These are phyloP conservation scores for Garra rufa DNA, from an alignment of 2,113 vertebrate genomes.

Conservation along the genomic window DNA sequence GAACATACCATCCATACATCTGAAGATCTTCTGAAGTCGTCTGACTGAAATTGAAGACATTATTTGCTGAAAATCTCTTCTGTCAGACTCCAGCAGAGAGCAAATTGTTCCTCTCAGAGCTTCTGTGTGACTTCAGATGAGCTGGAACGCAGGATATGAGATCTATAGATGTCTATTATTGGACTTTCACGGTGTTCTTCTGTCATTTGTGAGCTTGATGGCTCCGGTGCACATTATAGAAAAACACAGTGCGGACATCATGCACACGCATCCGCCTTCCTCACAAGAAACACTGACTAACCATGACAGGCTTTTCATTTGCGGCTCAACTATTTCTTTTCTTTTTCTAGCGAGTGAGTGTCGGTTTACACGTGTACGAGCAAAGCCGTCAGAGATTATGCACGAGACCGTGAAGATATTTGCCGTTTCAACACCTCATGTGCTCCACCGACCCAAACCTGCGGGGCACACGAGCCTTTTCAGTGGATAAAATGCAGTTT, in stretches of 20 bases:
- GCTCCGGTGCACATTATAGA: background rate
- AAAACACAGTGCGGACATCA: background rate
- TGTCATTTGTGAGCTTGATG: background rate
- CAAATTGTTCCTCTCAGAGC: background rate
- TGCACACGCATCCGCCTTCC: background rate
- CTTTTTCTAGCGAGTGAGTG: background rate
- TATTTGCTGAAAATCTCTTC: background rate
- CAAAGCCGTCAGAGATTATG: constrained; percentile 5
- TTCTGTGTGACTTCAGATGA: background rate
- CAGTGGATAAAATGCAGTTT: background rate
- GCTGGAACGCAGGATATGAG: background rate
- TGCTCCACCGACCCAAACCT: background rate
- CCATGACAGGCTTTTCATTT: background rate
- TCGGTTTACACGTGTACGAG: background rate
- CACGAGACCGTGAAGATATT: constrained; percentile 5
- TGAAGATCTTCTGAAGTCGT: background rate
- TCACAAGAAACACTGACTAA: background rate
- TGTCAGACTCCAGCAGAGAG: background rate
- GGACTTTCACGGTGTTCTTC: background rate
- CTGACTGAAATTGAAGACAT: background rate
- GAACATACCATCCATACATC: background rate
- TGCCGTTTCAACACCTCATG: background rate
- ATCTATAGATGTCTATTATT: constrained; percentile 1
- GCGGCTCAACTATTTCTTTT: background rate
- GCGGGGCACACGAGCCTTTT: background rate